These are phyloP conservation scores for Perithous albicinctus DNA, from an alignment of 2,888 invertebrate species.

Conservation along the genomic window DNA sequence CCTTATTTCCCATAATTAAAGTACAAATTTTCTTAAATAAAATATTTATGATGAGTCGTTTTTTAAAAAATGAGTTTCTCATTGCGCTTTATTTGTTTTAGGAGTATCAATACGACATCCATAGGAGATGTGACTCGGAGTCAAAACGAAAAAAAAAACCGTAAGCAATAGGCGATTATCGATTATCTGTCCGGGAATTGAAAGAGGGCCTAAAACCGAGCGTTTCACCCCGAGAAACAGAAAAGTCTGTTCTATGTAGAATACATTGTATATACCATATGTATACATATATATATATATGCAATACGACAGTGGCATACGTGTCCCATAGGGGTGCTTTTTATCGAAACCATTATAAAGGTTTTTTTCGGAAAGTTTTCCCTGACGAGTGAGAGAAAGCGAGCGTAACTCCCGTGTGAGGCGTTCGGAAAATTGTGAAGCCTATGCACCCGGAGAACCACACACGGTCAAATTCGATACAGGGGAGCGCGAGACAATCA, in stretches of 20 bases:
- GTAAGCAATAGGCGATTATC: conserved; percentile 71
- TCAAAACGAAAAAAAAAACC: conserved; percentile 45
- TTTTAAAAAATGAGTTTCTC: background rate
- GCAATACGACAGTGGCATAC: conserved; percentile 71
- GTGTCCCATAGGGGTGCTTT: conserved; percentile 75
- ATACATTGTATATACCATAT: conserved; percentile 16
- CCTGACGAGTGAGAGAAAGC: conserved; percentile 1
- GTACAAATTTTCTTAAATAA: no score
- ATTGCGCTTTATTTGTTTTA: conserved; percentile 18
- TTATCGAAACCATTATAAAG: conserved; percentile 75
- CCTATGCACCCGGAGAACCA: conserved; percentile 36
- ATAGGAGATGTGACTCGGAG: conserved; percentile 43
- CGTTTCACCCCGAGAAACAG: conserved; percentile 47
- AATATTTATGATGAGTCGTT: background rate
- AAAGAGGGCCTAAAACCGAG: conserved; percentile 54
- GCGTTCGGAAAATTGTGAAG: conserved; percentile 12
- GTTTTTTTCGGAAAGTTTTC: conserved; percentile 67
- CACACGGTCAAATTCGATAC: conserved; percentile 49
- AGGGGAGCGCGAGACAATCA: conserved; percentile 31
- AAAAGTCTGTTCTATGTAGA: conserved; percentile 30
- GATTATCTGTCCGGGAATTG: conserved; percentile 75
- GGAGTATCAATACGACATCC: conserved; percentile 10
- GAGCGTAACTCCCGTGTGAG: conserved; percentile 40
- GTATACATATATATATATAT: conserved; percentile 31
- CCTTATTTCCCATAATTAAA: no score